Conservation (phyloP, 2,888 invertebrate species). For the Axea sp. region DNA sequence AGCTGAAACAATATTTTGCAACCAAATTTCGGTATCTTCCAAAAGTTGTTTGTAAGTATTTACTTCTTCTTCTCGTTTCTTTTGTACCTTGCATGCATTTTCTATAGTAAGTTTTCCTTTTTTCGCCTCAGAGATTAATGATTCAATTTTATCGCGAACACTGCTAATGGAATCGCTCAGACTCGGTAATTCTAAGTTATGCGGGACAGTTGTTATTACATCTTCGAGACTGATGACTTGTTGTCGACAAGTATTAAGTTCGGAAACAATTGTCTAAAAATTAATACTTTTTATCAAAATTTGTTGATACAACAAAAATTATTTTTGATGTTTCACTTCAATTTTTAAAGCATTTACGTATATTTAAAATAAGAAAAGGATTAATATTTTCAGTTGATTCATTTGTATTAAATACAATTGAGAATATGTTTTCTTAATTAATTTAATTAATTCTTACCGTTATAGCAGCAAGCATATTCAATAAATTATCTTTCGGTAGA, state of each 20-base stretch:
- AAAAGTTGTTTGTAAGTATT: constrained; percentile 73
- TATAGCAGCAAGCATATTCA: constrained; percentile 86
- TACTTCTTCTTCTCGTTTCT: constrained; percentile 81
- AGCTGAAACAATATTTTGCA: constrained; percentile 68
- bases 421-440: neutral
- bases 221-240: constrained; percentile 84
- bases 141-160: constrained; percentile 84
- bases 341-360: too few relatives aligned
- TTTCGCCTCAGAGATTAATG: constrained; percentile 85
- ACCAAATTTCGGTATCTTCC: constrained; percentile 75
- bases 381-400: too few relatives aligned
- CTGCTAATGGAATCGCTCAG: constrained; percentile 82
- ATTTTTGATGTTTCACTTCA: too few relatives aligned
- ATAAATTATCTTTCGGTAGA: constrained; percentile 86
- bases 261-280: constrained; percentile 85
- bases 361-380: too few relatives aligned
- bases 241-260: constrained; percentile 85
- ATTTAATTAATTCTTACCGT: constrained; percentile 82
- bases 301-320: too few relatives aligned
- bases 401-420: too few relatives aligned
- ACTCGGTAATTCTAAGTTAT: constrained; percentile 83
- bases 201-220: constrained; percentile 83
- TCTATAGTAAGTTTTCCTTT: constrained; percentile 82
- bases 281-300: constrained; percentile 10
- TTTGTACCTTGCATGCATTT: constrained; percentile 81